Base-by-base conservation (phyloP, 2,888 invertebrate species). In the Ochropacha duplaris region DNA sequence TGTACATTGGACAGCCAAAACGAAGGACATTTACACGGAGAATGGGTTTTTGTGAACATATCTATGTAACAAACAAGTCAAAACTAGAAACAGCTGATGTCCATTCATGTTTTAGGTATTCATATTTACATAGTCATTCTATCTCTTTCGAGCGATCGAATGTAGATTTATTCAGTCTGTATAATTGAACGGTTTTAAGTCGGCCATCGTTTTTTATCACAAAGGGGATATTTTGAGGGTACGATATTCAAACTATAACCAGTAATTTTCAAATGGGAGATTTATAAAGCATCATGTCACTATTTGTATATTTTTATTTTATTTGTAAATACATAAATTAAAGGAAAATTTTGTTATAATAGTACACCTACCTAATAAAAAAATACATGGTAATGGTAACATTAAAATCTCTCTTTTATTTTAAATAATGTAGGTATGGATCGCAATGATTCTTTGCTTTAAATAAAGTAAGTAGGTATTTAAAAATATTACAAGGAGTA, bases 11-110 rank as follows among this genome's bases (percentile, higher is more conserved):
- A 75, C 74, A 74, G 79, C 81, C 77, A 77, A 84, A 81, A 77
- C 66, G 83, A 85, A 85, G 83, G 84, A 82, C 86, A 76, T 67
- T 76, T 64, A 64, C 60, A 68, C 31, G 31, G 69, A 73, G 72
- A 78, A 72, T 73, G 73, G 66, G 69, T 72, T 65, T 65, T 65
- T 28, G 58, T 56, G 57, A 22, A 52, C 59, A 54, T 12, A 19
- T 9, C 19, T 31, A n/a, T n/a, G n/a, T n/a, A n/a, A n/a, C n/a
- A n/a, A 31, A 22, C 31, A 28, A 19, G 19, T 31, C 22, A 19
- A 31, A 31, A 34, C 52, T 31, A 31, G 31, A 19, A 79, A 72
- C 81, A 80, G 81, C 79, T 79, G 79, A 77, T 78, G 59, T 61
- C 63, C 69, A 71, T 74, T 69, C 72, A 73, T 66, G 65, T 66